Conservation (phyloP, 2,113 vertebrate genomes). For the Shinisaurus crocodilurus region DNA sequence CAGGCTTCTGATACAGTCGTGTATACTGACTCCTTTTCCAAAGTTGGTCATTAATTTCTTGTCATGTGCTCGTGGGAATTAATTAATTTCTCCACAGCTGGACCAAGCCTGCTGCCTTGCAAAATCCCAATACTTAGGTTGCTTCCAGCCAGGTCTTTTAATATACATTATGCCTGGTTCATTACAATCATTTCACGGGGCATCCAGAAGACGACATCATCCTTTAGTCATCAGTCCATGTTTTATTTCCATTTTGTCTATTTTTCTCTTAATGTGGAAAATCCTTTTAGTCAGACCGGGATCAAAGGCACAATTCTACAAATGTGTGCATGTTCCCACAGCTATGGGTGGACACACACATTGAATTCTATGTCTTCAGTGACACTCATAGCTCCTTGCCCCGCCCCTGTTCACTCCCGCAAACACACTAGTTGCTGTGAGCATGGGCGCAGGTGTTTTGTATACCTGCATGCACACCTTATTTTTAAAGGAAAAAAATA, state of each 20-base stretch:
- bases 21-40: conserved; percentile 49
- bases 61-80: rapidly evolving
- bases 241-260: background rate
- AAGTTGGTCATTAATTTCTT: conserved; percentile 12
- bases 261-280: background rate
- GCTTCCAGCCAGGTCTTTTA: background rate
- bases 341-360: no score
- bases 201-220: background rate
- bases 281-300: background rate
- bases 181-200: background rate
- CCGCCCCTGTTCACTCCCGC: no score
- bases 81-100: conserved; percentile 51
- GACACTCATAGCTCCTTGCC: no score
- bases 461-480: no score
- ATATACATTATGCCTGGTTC: background rate
- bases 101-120: background rate
- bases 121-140: background rate
- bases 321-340: background rate
- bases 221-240: background rate
- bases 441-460: no score
- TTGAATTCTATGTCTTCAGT: no score
- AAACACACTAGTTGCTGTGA: no score
- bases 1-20: background rate
- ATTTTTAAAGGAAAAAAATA: no score
- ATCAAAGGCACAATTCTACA: background rate